Evolutionary conservation across 2,113 vertebrate genomes (phyloP), one percentile per base, ranked within the genome.

Genomic region (Petrocephalus microphthalmus): DNA sequence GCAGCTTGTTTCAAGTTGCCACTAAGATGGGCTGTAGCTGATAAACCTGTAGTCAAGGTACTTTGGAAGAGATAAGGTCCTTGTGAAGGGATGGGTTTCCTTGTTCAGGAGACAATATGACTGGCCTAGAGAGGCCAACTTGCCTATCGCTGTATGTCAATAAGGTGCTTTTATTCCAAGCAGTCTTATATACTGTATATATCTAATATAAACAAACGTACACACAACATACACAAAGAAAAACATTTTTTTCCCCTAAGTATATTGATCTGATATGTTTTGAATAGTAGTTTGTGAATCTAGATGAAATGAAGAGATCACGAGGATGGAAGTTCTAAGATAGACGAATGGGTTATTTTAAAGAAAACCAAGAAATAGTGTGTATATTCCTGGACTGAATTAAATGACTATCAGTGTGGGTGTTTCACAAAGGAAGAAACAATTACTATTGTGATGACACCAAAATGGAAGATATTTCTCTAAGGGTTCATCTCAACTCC

Each of bases 351-450:
- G 45, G n/a, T 83, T 74, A 37, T 37, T 78, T 49, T 49, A 8
- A 83, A 81, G 19, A n/a, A 49, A 22, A 83, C 22, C 29, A 81
- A 81, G 19, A 49, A 83, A 49, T 7, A 22, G 42, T 82, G 78
- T 47, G 33, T 37, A 49, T 83, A 2, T 22, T 49, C 81, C 81
- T 45, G 37, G 37, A 83, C 22, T 47, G 49, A 49, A n/a, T 45
- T 22, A 83, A 83, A 83, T 22, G 45, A 49, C 37, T 83, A 42
- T 83, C 37, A 81, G 74, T 81, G 74, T 81, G 74, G 74, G 74
- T 42, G 60, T 67, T 67, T 83, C 29, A 78, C 71, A 83, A 22
- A 83, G 81, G 19, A 83, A n/a, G 45, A 83, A 83, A 83, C 81
- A 83, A 83, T 45, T 19, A 45, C 33, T 81, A 3, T 22, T 49